These are phyloP conservation scores for Pantala flavescens DNA, from an alignment of 1,140 invertebrate species.

Conservation along the genomic window DNA sequence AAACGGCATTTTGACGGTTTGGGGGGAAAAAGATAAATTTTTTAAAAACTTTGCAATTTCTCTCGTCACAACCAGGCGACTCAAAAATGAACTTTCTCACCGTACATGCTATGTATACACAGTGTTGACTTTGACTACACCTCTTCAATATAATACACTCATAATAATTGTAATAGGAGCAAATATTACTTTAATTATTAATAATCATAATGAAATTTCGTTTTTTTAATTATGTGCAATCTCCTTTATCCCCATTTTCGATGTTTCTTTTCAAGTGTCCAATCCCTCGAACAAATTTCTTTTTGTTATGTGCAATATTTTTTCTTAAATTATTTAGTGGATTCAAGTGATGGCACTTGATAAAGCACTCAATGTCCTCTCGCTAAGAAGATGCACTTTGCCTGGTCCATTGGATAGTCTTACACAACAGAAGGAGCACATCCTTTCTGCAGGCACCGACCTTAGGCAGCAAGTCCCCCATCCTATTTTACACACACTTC, in stretches of 20 bases:
- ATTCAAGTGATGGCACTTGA: background rate
- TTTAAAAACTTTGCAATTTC: background rate
- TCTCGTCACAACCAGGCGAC: background rate
- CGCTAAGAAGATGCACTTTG: background rate
- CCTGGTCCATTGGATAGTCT: too few species aligned
- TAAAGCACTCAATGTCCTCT: background rate
- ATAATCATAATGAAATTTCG: slow-evolving; percentile 5
- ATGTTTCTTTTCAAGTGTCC: background rate
- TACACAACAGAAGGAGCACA: too few species aligned
- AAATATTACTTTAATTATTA: slow-evolving; percentile 5
- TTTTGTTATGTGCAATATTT: too few species aligned
- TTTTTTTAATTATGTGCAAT: slow-evolving; percentile 7
- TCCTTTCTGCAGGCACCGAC: too few species aligned
- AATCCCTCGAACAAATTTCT: too few species aligned
- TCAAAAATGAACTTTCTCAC: background rate
- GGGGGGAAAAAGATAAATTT: too few species aligned
- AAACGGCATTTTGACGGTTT: too few species aligned
- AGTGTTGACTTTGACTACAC: slow-evolving; percentile 7
- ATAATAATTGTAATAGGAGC: slow-evolving; percentile 8
- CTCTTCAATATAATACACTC: slow-evolving; percentile 8
- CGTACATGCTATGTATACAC: slow-evolving; percentile 1
- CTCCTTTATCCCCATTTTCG: background rate
- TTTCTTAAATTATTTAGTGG: background rate
- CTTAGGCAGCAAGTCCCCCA: too few species aligned
- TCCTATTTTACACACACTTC: too few species aligned